Percentiles rank a stretch among this genome's conserved stretches.
phyloP scores from a whole-genome alignment of 2,113 vertebrate species.

The Orientallactaga bullata region DNA sequence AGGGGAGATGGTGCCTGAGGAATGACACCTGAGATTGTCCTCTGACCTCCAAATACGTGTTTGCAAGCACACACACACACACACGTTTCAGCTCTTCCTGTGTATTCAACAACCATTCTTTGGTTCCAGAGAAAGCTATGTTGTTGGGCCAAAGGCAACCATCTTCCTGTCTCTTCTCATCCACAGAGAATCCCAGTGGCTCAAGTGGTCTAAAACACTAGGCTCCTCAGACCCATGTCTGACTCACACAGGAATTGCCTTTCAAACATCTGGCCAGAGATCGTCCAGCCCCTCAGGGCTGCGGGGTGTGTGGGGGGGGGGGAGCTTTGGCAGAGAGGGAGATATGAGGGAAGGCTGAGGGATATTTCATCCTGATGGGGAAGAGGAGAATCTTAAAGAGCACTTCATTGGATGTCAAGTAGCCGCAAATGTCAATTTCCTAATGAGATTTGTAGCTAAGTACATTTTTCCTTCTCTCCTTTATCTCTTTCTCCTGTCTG shows the following conservation, averaged over 20 bases:
- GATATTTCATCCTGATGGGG: too few relatives aligned
- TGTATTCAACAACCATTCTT: rapidly evolving
- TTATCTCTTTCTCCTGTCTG: neutral
- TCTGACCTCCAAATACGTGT: too few relatives aligned
- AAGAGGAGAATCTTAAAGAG: neutral
- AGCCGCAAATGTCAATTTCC: neutral
- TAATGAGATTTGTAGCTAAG: neutral
- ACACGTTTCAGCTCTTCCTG: neutral
- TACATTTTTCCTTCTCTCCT: neutral
- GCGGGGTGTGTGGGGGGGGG: neutral
- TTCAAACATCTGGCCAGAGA: neutral
- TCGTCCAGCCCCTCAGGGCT: neutral
- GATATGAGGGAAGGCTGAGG: neutral
- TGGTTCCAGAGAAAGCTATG: neutral
- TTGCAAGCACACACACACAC: too few relatives aligned
- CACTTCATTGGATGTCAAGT: neutral
- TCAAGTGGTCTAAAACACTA: rapidly evolving
- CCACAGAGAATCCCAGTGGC: neutral
- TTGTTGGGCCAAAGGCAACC: neutral
- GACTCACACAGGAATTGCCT: neutral
- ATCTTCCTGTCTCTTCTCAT: neutral
- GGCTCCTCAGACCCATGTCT: neutral
- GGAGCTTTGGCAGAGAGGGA: neutral
- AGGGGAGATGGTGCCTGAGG: neutral
- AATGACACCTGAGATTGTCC: neutral